Base-by-base conservation (phyloP, 1,140 invertebrate species). In the Eriosoma lanigerum region DNA sequence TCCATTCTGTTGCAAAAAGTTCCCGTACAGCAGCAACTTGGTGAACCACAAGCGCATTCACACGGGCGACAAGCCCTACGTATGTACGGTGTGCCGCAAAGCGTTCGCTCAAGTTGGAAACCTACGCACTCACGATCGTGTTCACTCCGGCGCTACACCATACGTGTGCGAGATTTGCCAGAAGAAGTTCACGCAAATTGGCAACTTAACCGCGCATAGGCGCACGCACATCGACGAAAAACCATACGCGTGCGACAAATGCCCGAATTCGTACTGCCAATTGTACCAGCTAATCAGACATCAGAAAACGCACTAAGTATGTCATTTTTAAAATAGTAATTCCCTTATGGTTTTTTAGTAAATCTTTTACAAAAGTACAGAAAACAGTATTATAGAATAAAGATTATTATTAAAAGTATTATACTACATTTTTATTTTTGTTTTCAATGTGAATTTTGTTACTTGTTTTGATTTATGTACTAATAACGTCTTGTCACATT, bases 21-120 rank as follows among this genome's bases (percentile, higher is more conserved):
- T 92, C 83, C 91, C 90, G 0, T 86, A 88, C 56, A 88, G 88
- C 80, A 89, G 88, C 64, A 87, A 90, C 66, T 83, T 91, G 48
- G 84, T 87, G 81, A 84, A 92, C 12, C 93, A 94, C 86, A 85
- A 92, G 54, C 86, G 89, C 2, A 90, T 91, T 48, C 92, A 93
- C 84, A 92, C 91, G 0, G 91, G 92, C 15, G 91, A 93, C 84
- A 89, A 91, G 75, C 91, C 91, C 2, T 93, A 89, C 83, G 89
- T 89, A 38, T 94, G 93, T 83, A 89, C 90, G 81, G 85, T 92
- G 1, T 94, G 93, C 84, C 91, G 90, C 0, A 93, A 92, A 84
- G 89, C 76, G 12, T 84, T 84, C 60, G 85, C 89, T 3, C 90
- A 90, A 84, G 89, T 90, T 83, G 90, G 89, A 0, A 90, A 90